Base-by-base conservation (phyloP, 2,113 vertebrate genomes). In the Myotis yumanensis region DNA sequence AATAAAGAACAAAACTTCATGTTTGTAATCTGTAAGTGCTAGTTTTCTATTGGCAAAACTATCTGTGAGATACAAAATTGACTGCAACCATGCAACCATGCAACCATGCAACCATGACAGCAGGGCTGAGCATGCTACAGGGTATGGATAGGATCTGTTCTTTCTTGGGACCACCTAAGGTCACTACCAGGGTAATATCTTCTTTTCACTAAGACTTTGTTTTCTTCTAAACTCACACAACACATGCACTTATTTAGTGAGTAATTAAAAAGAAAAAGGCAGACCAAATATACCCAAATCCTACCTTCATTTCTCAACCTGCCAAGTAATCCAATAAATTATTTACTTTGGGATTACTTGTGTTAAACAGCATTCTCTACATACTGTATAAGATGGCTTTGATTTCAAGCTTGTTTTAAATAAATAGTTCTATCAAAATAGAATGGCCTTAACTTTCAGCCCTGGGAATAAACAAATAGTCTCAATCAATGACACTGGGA, bases 381-480 rank as follows among this genome's bases (percentile, higher is more conserved):
- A 96, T 95, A 95, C 95, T 96, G 37, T 92, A 96, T 95, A 79
- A 97, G 95, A 84, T 82, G 80, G 37, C 92, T 97, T 96, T 97
- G 96, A 97, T 97, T 97, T 96, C 64, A 7, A 84, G 89, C 83
- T 94, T 97, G 86, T 96, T 96, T 96, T 97, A 97, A 97, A 97
- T 97, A 97, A 97, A 97, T 95, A 97, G 97, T 91, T 87, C 91
- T 90, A 97, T 97, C 91, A 95, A 97, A 97, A 97, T 93, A 97
- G 95, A 97, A 97, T 96, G 91, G 95, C 94, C 94, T 97, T 93
- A 96, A 96, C 96, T 96, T 95, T 64, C 93, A 95, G 94, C 85
- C 93, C 82, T 96, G 97, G 89, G 96, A 97, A 97, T 96, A 97
- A 97, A 97, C 94, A 97, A 97, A 97, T 89, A 96, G 94, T 96